These are phyloP conservation scores for Platysteira castanea DNA, from an alignment of 2,113 vertebrate genomes.

Conservation along the genomic window DNA sequence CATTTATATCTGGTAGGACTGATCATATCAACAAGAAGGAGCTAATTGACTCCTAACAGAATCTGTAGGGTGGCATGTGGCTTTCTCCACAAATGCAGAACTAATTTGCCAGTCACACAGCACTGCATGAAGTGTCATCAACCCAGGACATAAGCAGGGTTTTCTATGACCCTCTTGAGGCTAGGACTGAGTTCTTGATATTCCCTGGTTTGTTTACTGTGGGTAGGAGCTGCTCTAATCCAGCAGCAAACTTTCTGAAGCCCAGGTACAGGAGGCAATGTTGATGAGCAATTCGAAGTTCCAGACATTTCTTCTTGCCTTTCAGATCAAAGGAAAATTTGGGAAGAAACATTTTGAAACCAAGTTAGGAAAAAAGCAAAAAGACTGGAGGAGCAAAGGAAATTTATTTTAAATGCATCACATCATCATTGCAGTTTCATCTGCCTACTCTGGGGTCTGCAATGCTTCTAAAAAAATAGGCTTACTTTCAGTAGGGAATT, in stretches of 20 bases:
- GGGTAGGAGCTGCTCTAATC: background rate
- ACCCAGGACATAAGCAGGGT: background rate
- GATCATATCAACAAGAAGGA: background rate
- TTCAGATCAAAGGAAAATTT: background rate
- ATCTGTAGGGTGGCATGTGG: background rate
- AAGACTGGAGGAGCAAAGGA: background rate
- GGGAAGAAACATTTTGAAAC: background rate
- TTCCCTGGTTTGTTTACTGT: background rate
- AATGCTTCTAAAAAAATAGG: constrained; percentile 16
- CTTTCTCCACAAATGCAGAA: background rate
- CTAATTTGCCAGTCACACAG: background rate
- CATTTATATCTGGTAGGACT: background rate
- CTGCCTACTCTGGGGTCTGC: constrained; percentile 35
- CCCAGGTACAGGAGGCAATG: background rate
- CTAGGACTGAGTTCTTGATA: background rate
- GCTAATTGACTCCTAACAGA: background rate
- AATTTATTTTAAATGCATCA: constrained; percentile 33
- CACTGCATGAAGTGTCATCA: background rate
- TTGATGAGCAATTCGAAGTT: background rate
- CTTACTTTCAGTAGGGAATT: background rate
- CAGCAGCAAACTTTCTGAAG: background rate
- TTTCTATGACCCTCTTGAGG: background rate
- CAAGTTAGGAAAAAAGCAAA: background rate
- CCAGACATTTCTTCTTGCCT: background rate
- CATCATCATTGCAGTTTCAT: constrained; percentile 8